A percentile compares a stretch with the other conserved stretches of the same genome.
Conservation (phyloP, 1,140 invertebrate species). For the Scaptomyza graminum region DNA sequence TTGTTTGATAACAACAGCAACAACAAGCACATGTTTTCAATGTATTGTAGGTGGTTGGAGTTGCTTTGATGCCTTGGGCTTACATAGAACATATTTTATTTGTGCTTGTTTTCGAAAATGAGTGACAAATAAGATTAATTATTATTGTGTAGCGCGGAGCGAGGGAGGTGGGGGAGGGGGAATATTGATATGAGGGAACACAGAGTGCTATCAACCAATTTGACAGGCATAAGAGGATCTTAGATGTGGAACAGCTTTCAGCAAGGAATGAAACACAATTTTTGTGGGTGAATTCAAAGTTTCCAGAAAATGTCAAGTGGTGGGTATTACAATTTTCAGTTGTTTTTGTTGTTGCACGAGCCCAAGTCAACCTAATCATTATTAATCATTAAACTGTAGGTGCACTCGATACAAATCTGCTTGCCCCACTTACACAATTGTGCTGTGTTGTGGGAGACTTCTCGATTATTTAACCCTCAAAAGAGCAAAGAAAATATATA, state of each 20-base stretch:
- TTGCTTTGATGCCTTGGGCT: conserved; percentile 48
- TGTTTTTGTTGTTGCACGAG: no score
- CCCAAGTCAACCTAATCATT: neutral
- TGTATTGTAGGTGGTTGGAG: conserved; percentile 35
- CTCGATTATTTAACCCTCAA: conserved; percentile 33
- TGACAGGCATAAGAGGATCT: conserved; percentile 76
- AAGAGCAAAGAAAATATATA: neutral
- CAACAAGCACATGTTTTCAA: conserved; percentile 4
- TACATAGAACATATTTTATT: conserved; percentile 12
- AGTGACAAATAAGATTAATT: conserved; percentile 83
- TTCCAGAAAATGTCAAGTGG: conserved; percentile 9
- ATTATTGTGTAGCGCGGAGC: conserved; percentile 43
- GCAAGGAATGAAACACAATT: conserved; percentile 17
- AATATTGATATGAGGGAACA: conserved; percentile 5
- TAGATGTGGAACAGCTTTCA: conserved; percentile 51
- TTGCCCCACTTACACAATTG: conserved; percentile 24
- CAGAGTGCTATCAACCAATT: conserved; percentile 40
- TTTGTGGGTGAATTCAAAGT: conserved; percentile 1
- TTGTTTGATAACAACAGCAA: conserved; percentile 71
- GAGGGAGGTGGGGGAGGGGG: neutral
- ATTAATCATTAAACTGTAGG: conserved; percentile 25
- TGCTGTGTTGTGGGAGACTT: neutral
- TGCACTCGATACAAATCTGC: conserved; percentile 9
- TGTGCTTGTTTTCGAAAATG: conserved; percentile 59
- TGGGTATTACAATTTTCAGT: conserved; percentile 11